phyloP scores from a whole-genome alignment of 1,140 invertebrate genomes.

The Vanessa atalanta region DNA sequence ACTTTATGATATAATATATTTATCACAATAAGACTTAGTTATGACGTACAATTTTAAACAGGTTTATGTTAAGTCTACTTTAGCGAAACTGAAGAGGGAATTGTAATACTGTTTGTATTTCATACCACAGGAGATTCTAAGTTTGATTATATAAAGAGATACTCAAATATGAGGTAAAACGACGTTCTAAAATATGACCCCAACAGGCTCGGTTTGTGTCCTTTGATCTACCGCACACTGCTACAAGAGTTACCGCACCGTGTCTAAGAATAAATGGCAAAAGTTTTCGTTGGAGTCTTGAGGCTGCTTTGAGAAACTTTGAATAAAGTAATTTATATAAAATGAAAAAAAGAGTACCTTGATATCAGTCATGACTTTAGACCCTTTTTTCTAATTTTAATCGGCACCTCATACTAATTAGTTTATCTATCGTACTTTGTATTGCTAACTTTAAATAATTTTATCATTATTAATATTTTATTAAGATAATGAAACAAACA shows the following conservation, averaged over 20 bases:
- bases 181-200: conserved; percentile 29
- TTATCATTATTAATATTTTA: too few species aligned
- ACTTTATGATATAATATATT: too few species aligned
- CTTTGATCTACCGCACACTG: conserved; percentile 33
- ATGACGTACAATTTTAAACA: neutral
- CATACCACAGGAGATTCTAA: conserved; percentile 22
- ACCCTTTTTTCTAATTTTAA: too few species aligned
- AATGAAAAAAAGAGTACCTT: neutral
- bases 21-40: too few species aligned
- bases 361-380: too few species aligned
- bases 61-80: neutral
- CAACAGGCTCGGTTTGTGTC: conserved; percentile 18
- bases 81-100: conserved; percentile 12
- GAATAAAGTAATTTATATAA: conserved; percentile 33
- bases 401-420: too few species aligned
- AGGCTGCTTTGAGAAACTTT: conserved; percentile 41
- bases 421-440: too few species aligned
- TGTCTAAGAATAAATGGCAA: conserved; percentile 48
- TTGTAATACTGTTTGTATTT: conserved; percentile 19
- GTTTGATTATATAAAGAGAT: conserved; percentile 27
- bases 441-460: too few species aligned
- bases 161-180: conserved; percentile 30
- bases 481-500: too few species aligned
- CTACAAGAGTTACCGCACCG: conserved; percentile 23
- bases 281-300: conserved; percentile 43